phyloP scores from a whole-genome alignment of 2,113 vertebrate genomes.

The Myiozetetes cayanensis region DNA sequence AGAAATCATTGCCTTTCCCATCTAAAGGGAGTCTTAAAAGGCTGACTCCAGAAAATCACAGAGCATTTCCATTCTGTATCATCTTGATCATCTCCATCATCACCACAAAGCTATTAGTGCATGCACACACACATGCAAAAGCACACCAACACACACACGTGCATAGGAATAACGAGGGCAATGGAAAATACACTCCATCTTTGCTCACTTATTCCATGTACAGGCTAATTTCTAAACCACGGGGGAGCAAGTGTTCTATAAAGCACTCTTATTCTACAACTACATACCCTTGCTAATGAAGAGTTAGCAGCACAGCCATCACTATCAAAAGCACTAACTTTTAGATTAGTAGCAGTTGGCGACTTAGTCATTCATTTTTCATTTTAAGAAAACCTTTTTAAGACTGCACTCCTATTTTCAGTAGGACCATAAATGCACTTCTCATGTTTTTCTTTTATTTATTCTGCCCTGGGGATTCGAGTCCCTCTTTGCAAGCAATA shows the following conservation, averaged over 20 bases:
- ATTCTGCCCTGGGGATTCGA: slow-evolving; percentile 72
- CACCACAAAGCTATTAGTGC: slow-evolving; percentile 40
- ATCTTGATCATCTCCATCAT: slow-evolving; percentile 58
- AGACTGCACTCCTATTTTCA: slow-evolving; percentile 73
- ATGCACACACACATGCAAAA: background rate
- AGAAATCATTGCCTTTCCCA: slow-evolving; percentile 24
- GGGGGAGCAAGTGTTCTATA: slow-evolving; percentile 47
- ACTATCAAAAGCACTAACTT: slow-evolving; percentile 67
- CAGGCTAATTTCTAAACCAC: slow-evolving; percentile 51
- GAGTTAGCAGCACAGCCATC: slow-evolving; percentile 51
- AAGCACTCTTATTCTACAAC: slow-evolving; percentile 51
- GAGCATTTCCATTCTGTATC: slow-evolving; percentile 47
- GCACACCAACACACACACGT: slow-evolving; percentile 1
- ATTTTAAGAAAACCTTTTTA: slow-evolving; percentile 74
- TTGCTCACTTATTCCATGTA: slow-evolving; percentile 54
- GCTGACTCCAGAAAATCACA: slow-evolving; percentile 46
- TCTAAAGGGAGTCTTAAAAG: slow-evolving; percentile 19
- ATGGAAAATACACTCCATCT: slow-evolving; percentile 26
- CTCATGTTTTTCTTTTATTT: slow-evolving; percentile 78
- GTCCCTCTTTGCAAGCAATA: slow-evolving; percentile 71
- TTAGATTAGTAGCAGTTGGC: slow-evolving; percentile 70
- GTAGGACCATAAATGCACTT: slow-evolving; percentile 72
- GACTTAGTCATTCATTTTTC: slow-evolving; percentile 71
- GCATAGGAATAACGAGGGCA: slow-evolving; percentile 11
- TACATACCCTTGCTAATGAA: slow-evolving; percentile 41